Base-by-base conservation (phyloP, 2,888 invertebrate genomes). In the Hoplodrina ambigua region DNA sequence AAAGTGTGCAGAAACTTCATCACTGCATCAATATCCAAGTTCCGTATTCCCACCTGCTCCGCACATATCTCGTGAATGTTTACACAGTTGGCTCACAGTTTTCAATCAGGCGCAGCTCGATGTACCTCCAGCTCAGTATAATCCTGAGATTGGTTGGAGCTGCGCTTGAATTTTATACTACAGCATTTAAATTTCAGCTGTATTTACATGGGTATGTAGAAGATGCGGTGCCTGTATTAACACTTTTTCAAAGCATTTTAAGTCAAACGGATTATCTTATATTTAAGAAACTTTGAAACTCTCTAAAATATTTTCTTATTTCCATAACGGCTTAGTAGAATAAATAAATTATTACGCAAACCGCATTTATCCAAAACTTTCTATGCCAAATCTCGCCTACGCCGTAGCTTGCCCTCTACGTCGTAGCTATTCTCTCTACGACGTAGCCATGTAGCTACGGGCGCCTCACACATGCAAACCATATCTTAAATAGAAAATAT, bases 121-220 rank as follows among this genome's bases (percentile, higher is more conserved):
- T 37, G 41, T 13, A 13, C 33, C 37, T 49, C 15, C 55, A 30
- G 50, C 65, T 53, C 20, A n/a, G 33, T 49, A 49, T 78, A 80
- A 82, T 82, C 80, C 83, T 60, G 57, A 80, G 78, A 82, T 80
- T 82, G 81, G 50, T 50, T 78, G 52, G 58, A 60, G 68, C 58
- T 53, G 11, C 55, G 41, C 56, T 19, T 57, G 56, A 62, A 72
- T 68, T 69, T 70, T 72, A 57, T 55, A 69, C 25, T 56, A 17
- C 13, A 15, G 62, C 54, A 30, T 74, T 63, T 20, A 65, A 54
- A 73, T 73, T 63, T 52, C 19, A 44, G 5, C 15, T 30, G 49
- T 8, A 30, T 49, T 57, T 57, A 33, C 7, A 52, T 5, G 15
- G 5, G 46, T 17, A 17, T 17, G 15, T 13, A 74, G 30, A n/a